phyloP scores from a whole-genome alignment of 2,113 vertebrate species.

The Triplophysa siluroides region DNA sequence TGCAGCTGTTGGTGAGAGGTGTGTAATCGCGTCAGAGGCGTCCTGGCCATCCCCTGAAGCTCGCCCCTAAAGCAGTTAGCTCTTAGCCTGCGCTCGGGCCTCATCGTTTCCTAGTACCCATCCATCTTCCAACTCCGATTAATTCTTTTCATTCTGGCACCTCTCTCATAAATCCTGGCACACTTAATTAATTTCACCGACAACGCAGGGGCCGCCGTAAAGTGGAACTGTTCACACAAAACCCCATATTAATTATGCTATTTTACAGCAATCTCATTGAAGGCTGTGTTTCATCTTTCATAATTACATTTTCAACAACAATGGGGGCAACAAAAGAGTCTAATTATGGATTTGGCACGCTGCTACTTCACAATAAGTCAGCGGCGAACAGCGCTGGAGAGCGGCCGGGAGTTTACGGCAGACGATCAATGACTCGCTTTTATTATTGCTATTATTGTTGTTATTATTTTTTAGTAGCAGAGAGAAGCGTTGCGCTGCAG shows the following conservation, averaged over 20 bases:
- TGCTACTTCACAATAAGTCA: constrained; percentile 72
- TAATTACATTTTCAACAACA: constrained; percentile 98
- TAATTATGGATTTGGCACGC: constrained; percentile 90
- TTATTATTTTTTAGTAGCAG: constrained; percentile 65
- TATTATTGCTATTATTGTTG: constrained; percentile 65
- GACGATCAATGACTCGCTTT: constrained; percentile 63
- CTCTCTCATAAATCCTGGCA: constrained; percentile 99
- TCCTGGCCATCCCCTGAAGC: constrained; percentile 81
- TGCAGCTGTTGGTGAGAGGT: constrained; percentile 89
- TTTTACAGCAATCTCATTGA: constrained; percentile 99
- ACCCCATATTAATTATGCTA: constrained; percentile 99
- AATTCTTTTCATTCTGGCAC: constrained; percentile 94
- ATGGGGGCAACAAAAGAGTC: constrained; percentile 83
- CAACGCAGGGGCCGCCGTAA: constrained; percentile 92
- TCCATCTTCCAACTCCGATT: constrained; percentile 98
- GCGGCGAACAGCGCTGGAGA: constrained; percentile 52
- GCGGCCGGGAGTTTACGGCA: constrained; percentile 34
- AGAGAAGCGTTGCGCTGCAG: constrained; percentile 46
- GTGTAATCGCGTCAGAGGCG: constrained; percentile 89
- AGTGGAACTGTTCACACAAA: constrained; percentile 98
- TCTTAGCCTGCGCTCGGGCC: constrained; percentile 85
- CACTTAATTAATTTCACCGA: constrained; percentile 99
- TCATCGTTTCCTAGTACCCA: constrained; percentile 97
- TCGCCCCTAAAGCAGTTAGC: constrained; percentile 95
- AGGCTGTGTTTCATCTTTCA: constrained; percentile 99